Evolutionary conservation across 2,797 vertebrate species (phyloP).

Genomic region (Hylomyscus alleni): DNA sequence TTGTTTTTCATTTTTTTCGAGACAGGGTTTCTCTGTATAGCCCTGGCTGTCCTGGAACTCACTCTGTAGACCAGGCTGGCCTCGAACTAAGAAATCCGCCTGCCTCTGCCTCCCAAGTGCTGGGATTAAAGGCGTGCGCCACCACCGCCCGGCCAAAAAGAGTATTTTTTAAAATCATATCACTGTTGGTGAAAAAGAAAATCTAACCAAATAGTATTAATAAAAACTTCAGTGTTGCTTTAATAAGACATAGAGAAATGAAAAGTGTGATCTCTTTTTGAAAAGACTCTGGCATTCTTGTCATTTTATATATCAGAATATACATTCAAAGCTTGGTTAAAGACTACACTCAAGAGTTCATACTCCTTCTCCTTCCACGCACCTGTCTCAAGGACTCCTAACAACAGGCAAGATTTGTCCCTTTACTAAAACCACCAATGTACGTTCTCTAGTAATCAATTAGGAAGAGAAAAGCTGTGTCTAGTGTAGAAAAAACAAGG

Average conservation of each 20-base stretch:
- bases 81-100: too few species aligned
- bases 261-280: not conserved
- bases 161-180: not conserved
- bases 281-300: not conserved
- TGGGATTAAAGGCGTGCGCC: too few species aligned
- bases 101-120: too few species aligned
- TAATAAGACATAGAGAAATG: not conserved
- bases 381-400: not conserved
- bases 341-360: not conserved
- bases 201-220: not conserved
- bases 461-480: conserved; percentile 30
- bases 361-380: not conserved
- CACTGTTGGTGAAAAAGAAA: not conserved
- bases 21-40: too few species aligned
- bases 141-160: too few species aligned
- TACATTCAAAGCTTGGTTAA: not conserved
- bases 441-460: conserved; percentile 1
- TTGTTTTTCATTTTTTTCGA: too few species aligned
- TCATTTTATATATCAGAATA: not conserved
- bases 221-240: not conserved
- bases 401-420: not conserved
- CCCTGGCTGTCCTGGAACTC: too few species aligned
- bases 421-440: conserved; percentile 23
- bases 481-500: not conserved
- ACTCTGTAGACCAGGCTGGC: too few species aligned